Percentiles rank a stretch among this genome's conserved stretches.
Conservation (phyloP, 2,888 invertebrate genomes). For the Plagiodera versicolora region DNA sequence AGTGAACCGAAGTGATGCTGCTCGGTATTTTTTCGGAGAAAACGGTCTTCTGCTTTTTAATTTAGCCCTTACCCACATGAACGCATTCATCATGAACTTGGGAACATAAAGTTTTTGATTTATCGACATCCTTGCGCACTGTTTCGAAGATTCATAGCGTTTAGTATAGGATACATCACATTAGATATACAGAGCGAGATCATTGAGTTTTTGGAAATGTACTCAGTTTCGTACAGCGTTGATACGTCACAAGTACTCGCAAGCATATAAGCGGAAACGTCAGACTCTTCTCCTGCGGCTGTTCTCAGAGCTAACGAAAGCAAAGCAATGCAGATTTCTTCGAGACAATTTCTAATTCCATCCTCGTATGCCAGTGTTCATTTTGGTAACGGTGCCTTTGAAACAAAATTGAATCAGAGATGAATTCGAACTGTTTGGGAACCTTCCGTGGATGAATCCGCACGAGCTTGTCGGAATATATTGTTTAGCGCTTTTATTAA, state of each 20-base stretch:
- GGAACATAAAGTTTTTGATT: background rate
- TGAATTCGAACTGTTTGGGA: background rate
- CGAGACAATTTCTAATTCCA: background rate
- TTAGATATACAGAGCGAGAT: no score
- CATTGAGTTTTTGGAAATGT: no score
- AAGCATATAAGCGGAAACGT: no score
- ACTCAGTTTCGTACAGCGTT: no score
- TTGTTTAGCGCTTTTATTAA: background rate
- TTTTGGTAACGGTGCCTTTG: background rate
- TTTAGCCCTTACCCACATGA: background rate
- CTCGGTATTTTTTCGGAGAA: background rate
- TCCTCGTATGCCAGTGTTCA: no score
- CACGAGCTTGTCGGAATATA: background rate
- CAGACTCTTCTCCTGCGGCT: no score
- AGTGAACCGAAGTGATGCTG: background rate
- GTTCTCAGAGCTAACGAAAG: no score
- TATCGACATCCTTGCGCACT: background rate
- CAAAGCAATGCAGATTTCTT: background rate
- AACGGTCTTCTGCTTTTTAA: background rate
- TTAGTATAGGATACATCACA: no score
- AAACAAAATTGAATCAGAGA: background rate
- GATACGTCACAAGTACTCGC: no score
- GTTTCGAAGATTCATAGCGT: no score
- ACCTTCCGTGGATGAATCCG: background rate
- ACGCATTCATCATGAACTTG: slow-evolving; percentile 1